phyloP scores from a whole-genome alignment of 2,113 vertebrate species.

The Prionailurus bengalensis region DNA sequence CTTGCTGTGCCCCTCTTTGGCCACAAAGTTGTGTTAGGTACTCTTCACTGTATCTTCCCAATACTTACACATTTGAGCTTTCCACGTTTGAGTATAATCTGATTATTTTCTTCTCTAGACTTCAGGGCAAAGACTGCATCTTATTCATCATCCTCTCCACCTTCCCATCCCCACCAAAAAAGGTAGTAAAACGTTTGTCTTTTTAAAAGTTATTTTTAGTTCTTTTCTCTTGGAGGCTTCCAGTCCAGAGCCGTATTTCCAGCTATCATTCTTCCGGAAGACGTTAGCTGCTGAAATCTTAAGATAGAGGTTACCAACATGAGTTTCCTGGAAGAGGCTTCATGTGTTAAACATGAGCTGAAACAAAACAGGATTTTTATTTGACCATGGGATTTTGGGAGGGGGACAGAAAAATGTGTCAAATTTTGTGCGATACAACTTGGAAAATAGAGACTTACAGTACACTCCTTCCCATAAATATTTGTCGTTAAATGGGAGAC shows the following conservation, averaged over 20 bases:
- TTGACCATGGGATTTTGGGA: not conserved
- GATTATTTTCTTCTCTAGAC: slow-evolving; percentile 36
- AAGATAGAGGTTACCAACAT: not conserved
- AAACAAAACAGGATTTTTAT: slow-evolving; percentile 47
- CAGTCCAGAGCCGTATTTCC: not conserved
- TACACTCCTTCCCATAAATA: not conserved
- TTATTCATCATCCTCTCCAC: not conserved
- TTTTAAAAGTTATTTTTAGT: not conserved
- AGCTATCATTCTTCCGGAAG: not conserved
- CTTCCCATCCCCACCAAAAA: not conserved
- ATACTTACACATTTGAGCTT: not conserved
- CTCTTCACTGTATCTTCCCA: not conserved
- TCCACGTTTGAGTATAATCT: not conserved
- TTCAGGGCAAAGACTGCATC: not conserved
- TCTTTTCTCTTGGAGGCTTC: not conserved
- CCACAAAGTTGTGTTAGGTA: not conserved
- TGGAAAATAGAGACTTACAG: not conserved
- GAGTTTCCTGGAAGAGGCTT: slow-evolving; percentile 6
- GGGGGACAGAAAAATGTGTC: not conserved
- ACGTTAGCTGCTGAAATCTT: not conserved
- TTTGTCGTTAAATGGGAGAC: slow-evolving; percentile 6
- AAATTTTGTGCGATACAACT: not conserved
- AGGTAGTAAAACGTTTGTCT: slow-evolving; percentile 2
- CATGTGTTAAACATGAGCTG: not conserved
- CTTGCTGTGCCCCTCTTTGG: not conserved